Conservation (phyloP, 2,113 vertebrate species). For the Zeus faber region DNA sequence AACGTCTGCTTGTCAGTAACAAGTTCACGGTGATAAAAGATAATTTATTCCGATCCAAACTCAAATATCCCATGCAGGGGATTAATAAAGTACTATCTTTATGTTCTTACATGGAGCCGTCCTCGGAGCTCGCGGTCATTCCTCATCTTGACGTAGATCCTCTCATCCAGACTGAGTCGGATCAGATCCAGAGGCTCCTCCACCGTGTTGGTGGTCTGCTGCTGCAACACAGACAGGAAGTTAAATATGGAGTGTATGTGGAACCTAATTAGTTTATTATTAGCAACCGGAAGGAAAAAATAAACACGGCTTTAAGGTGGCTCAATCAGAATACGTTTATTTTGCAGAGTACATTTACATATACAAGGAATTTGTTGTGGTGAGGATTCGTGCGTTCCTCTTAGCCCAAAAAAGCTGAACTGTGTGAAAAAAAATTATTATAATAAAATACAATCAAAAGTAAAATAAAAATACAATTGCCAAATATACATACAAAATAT, state of each 20-base stretch:
- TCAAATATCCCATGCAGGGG: background rate
- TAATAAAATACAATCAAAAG: too few species aligned
- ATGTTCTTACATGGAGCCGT: constrained; percentile 85
- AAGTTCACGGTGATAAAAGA: too few species aligned
- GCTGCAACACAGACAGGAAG: constrained; percentile 58
- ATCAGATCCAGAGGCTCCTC: constrained; percentile 96
- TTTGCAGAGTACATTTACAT: too few species aligned
- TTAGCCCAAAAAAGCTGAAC: too few species aligned
- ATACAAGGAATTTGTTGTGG: too few species aligned
- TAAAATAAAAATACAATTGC: too few species aligned
- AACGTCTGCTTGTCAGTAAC: too few species aligned
- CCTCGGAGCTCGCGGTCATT: constrained; percentile 95
- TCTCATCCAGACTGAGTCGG: constrained; percentile 92
- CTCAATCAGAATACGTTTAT: background rate
- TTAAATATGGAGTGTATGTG: background rate
- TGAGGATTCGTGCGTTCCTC: too few species aligned
- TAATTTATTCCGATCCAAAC: too few species aligned
- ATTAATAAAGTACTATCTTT: background rate
- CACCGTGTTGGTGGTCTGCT: constrained; percentile 92
- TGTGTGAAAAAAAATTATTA: too few species aligned
- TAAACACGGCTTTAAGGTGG: background rate
- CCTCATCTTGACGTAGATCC: constrained; percentile 98
- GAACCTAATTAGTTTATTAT: background rate
- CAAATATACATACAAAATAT: too few species aligned
- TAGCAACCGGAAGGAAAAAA: too few species aligned